Conservation (phyloP, 2,797 vertebrate species). For the Pseudomugil tenellus region DNA sequence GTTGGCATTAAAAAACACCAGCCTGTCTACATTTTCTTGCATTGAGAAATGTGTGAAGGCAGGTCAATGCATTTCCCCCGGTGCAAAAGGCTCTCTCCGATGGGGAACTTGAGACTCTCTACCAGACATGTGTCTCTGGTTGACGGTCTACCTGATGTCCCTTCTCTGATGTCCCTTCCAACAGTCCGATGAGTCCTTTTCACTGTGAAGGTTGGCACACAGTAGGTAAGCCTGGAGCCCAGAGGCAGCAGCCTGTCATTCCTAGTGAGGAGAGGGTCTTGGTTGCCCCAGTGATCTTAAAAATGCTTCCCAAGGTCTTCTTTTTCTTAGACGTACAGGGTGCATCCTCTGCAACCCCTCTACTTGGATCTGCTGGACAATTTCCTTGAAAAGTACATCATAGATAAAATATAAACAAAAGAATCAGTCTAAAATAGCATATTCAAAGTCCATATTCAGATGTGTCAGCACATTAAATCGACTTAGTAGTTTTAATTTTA, state of each 20-base stretch:
- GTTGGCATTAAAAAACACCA: no score
- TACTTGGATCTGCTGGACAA: background rate
- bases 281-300: background rate
- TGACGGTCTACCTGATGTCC: background rate
- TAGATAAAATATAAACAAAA: slow-evolving; percentile 1
- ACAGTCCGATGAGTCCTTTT: background rate
- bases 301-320: background rate
- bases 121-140: background rate
- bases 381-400: background rate
- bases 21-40: no score
- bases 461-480: background rate
- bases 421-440: background rate
- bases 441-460: no score
- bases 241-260: background rate
- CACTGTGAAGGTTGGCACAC: background rate
- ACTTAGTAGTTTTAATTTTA: slow-evolving; percentile 1
- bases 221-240: slow-evolving; percentile 4
- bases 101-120: no score
- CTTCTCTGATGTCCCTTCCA: slow-evolving; percentile 7
- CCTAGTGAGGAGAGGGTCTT: background rate
- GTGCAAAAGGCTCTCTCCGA: no score
- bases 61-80: no score
- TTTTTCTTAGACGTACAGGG: background rate
- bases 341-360: background rate
- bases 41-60: no score